These are phyloP conservation scores for Arvicanthis niloticus DNA, from an alignment of 2,113 vertebrate species.

Conservation along the genomic window DNA sequence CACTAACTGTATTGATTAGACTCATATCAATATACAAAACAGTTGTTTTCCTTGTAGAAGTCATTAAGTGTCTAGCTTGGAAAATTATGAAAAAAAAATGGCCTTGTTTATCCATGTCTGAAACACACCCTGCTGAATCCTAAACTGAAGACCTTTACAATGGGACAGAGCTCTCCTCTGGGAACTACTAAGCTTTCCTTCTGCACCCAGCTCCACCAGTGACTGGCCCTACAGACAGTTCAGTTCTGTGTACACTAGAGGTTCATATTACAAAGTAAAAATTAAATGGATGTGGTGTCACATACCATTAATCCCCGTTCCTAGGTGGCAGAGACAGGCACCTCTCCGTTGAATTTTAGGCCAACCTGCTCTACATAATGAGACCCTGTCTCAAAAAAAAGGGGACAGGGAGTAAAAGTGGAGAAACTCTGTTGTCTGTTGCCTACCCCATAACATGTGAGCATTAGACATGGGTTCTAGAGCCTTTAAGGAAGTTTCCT, in stretches of 20 bases:
- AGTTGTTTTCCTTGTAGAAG: neutral
- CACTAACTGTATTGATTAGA: conserved; percentile 16
- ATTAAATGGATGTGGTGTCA: neutral
- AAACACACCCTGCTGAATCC: neutral
- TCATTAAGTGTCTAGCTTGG: neutral
- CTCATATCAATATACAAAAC: conserved; percentile 11
- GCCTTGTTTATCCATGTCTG: neutral
- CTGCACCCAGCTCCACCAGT: neutral
- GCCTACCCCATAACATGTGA: neutral
- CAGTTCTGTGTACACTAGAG: neutral
- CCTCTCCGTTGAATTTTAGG: neutral
- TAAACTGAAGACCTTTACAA: neutral
- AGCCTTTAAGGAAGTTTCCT: conserved; percentile 52
- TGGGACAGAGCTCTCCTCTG: conserved; percentile 6
- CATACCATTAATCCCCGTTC: neutral
- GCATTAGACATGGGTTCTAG: conserved; percentile 54
- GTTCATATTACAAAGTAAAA: conserved; percentile 53
- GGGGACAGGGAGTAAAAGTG: accelerated
- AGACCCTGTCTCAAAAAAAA: neutral
- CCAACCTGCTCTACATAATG: neutral
- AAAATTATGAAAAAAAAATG: conserved; percentile 32
- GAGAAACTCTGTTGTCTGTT: neutral
- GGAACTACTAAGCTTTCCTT: neutral
- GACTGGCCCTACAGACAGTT: neutral
- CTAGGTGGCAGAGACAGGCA: neutral